Evolutionary conservation across 2,888 invertebrate genomes (phyloP).

Genomic region (Limulus polyphemus): DNA sequence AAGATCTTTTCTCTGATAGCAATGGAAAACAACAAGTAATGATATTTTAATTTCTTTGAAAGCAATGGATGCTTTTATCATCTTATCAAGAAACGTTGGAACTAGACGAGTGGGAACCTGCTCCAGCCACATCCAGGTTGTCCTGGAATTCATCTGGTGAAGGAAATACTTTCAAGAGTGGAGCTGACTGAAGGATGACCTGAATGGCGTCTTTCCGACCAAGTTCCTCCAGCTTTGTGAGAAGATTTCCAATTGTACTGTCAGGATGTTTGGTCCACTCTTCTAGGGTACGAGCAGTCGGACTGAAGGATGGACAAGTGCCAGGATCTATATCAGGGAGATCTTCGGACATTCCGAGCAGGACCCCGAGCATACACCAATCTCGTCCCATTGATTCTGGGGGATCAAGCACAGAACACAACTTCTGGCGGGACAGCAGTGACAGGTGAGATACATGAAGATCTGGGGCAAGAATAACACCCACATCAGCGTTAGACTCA

Average conservation of each 20-base stretch:
- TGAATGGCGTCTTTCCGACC: constrained; percentile 49
- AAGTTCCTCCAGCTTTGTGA: constrained; percentile 46
- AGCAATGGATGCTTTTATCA: neutral
- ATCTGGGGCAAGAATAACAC: constrained; percentile 44
- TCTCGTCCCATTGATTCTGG: constrained; percentile 44
- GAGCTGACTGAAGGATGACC: constrained; percentile 45
- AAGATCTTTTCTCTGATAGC: too few species aligned
- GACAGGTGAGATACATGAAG: constrained; percentile 49
- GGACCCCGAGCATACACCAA: constrained; percentile 45
- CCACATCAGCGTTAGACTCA: neutral
- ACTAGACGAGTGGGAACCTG: constrained; percentile 17
- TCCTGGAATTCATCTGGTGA: constrained; percentile 16
- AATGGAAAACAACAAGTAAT: too few species aligned
- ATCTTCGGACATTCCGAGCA: constrained; percentile 44
- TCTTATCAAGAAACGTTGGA: constrained; percentile 16
- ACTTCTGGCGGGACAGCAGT: constrained; percentile 43
- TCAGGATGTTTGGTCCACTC: constrained; percentile 40
- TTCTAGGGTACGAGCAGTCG: constrained; percentile 37
- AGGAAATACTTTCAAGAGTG: constrained; percentile 37
- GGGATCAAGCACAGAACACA: constrained; percentile 42
- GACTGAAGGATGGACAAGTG: constrained; percentile 23
- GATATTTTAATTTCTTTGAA: too few species aligned
- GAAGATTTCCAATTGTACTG: constrained; percentile 43
- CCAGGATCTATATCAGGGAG: constrained; percentile 41
- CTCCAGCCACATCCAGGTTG: constrained; percentile 13